Evolutionary conservation across 1,140 invertebrate genomes (phyloP).

Genomic region (Drosophila yakuba): DNA sequence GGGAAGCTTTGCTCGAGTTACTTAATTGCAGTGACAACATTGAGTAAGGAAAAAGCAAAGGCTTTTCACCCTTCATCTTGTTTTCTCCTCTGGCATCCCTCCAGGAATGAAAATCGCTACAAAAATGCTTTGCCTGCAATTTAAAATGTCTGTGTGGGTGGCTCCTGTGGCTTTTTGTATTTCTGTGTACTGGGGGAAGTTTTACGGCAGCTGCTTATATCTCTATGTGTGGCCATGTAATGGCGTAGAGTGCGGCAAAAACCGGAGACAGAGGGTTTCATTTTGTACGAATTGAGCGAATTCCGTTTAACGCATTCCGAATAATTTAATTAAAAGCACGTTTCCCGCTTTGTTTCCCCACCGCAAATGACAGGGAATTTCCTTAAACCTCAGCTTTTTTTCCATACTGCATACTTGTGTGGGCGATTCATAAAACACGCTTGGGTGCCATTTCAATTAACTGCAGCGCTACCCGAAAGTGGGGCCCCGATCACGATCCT

Average conservation of each 20-base stretch:
- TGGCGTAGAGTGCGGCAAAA: slow-evolving; percentile 6
- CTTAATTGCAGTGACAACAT: slow-evolving; percentile 78
- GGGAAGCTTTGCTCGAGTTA: slow-evolving; percentile 53
- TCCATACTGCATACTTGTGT: slow-evolving; percentile 47
- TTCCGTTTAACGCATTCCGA: slow-evolving; percentile 66
- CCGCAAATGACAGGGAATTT: slow-evolving; percentile 16
- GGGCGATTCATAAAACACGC: slow-evolving; percentile 36
- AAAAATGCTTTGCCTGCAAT: slow-evolving; percentile 55
- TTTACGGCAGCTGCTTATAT: slow-evolving; percentile 35
- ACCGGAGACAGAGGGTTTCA: background rate
- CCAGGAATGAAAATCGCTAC: slow-evolving; percentile 20
- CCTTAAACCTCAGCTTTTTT: background rate
- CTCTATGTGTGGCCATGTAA: slow-evolving; percentile 25
- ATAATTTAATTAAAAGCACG: slow-evolving; percentile 79
- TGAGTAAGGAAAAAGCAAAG: slow-evolving; percentile 44
- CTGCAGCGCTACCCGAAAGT: slow-evolving; percentile 24
- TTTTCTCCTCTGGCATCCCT: background rate
- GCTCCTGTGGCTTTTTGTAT: slow-evolving; percentile 17
- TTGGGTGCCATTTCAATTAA: slow-evolving; percentile 63
- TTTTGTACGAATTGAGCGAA: slow-evolving; percentile 46
- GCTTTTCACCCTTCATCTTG: slow-evolving; percentile 4
- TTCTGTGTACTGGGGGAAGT: slow-evolving; percentile 10
- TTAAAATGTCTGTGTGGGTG: slow-evolving; percentile 25
- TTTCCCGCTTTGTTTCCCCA: slow-evolving; percentile 32
- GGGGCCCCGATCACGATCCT: slow-evolving; percentile 7